Evolutionary conservation across 1,140 invertebrate species (phyloP), one percentile per base, ranked within the genome.

Genomic region (Lepidurus arcticus): DNA sequence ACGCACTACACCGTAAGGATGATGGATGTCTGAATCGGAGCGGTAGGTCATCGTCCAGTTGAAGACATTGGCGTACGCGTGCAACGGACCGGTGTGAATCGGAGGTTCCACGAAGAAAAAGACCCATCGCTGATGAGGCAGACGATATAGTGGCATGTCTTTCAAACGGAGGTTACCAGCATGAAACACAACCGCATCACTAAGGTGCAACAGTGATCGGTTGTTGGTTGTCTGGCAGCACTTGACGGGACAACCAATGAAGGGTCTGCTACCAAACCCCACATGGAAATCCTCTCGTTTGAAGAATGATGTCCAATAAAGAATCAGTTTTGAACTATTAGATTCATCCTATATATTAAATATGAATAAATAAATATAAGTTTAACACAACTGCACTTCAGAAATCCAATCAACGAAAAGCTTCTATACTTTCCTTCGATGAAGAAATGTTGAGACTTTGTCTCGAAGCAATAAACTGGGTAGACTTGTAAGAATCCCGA

Each of bases 211-310:
- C 47, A 78, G 34, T 53, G 82, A 42, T 44, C 85, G 82, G 24
- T 83, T 80, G 74, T 85, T 88, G 81, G 78, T 82, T 0, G 84
- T 82, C 13, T 78, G 77, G 80, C 86, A 87, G 80, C 87, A 85
- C 0, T 85, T 86, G 0, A 88, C 85, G 77, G 87, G 86, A 85
- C 86, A 87, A n/a, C 84, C 86, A 1, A 85, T 82, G 34, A 65
- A 65, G 21, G 53, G 53, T n/a, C 21, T 65, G 6, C 53, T 65
- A 7, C 21, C 53, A 16, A 13, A n/a, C 1, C 53, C 53, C 13
- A n/a, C 21, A 16, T 65, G 21, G 3, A 65, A 65, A 65, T 65
- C 9, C 1, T 34, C 34, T 4, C 34, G 34, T 3, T 34, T 34
- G 34, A 34, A 34, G 34, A 34, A 34, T 4, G 34, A 3, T 34